These are phyloP conservation scores for Dufourea novaeangliae DNA, from an alignment of 1,140 invertebrate genomes.

Conservation along the genomic window DNA sequence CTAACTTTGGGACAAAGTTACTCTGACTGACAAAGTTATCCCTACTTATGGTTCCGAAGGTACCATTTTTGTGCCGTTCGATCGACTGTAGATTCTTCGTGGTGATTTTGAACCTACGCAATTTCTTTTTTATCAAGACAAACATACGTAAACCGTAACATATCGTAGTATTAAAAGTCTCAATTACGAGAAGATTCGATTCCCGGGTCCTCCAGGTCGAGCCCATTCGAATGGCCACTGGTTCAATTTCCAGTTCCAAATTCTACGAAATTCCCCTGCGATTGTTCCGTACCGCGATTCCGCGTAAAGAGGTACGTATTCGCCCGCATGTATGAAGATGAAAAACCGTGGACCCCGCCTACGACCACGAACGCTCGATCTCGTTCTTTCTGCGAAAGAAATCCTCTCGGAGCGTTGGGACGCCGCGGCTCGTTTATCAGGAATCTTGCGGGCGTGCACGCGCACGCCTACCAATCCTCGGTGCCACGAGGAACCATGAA, in stretches of 20 bases:
- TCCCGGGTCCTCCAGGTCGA: no score
- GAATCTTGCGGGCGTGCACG: conserved; percentile 67
- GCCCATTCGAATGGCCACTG: neutral
- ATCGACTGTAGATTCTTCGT: no score
- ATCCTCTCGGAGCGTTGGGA: conserved; percentile 76
- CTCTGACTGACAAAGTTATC: no score
- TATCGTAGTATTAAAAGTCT: no score
- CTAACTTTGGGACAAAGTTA: no score
- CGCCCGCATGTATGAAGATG: conserved; percentile 46
- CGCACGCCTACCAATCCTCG: conserved; percentile 68
- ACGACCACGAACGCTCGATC: conserved; percentile 62
- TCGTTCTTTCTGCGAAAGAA: conserved; percentile 69
- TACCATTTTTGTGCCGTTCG: no score
- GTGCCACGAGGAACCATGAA: conserved; percentile 32
- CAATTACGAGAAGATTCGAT: no score
- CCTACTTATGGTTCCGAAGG: no score
- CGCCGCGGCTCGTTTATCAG: conserved; percentile 79
- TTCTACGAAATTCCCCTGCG: neutral
- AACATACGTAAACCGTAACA: no score
- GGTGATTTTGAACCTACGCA: no score
- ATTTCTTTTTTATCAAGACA: no score
- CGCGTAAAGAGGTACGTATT: neutral
- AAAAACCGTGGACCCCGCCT: conserved; percentile 69
- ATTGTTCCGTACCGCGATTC: conserved; percentile 17
- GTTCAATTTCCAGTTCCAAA: conserved; percentile 2